Conservation (phyloP, 2,888 invertebrate genomes). For the Vesta saturnalis region DNA sequence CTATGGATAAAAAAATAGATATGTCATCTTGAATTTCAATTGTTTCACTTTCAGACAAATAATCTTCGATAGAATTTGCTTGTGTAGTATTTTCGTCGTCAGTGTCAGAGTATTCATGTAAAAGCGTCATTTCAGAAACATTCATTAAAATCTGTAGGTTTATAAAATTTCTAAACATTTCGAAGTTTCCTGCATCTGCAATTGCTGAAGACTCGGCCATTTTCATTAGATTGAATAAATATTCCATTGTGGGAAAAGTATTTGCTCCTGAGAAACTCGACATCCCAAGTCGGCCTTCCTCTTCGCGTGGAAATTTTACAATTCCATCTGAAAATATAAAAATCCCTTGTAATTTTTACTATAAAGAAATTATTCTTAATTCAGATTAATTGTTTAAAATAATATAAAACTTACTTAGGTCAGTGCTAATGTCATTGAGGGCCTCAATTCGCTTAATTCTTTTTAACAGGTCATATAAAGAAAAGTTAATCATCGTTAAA, state of each 20-base stretch:
- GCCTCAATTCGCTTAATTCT: slow-evolving; percentile 19
- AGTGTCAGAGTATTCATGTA: neutral
- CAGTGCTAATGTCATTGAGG: slow-evolving; percentile 24
- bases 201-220: too few relatives aligned
- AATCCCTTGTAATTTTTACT: neutral
- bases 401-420: slow-evolving; percentile 14
- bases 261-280: neutral
- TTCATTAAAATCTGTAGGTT: neutral
- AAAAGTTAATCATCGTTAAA: slow-evolving; percentile 23
- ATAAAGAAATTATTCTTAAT: too few relatives aligned
- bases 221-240: neutral
- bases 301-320: slow-evolving; percentile 1
- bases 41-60: neutral
- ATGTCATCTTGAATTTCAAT: neutral
- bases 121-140: neutral
- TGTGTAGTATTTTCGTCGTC: neutral
- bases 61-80: neutral
- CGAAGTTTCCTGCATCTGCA: too few relatives aligned
- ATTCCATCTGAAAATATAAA: neutral
- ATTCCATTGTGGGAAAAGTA: neutral
- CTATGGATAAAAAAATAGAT: neutral
- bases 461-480: slow-evolving; percentile 8
- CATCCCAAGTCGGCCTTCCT: neutral
- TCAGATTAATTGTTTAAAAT: neutral
- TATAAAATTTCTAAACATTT: neutral